Evolutionary conservation across 2,113 vertebrate species (phyloP).

Genomic region (Heloderma charlesbogerti): DNA sequence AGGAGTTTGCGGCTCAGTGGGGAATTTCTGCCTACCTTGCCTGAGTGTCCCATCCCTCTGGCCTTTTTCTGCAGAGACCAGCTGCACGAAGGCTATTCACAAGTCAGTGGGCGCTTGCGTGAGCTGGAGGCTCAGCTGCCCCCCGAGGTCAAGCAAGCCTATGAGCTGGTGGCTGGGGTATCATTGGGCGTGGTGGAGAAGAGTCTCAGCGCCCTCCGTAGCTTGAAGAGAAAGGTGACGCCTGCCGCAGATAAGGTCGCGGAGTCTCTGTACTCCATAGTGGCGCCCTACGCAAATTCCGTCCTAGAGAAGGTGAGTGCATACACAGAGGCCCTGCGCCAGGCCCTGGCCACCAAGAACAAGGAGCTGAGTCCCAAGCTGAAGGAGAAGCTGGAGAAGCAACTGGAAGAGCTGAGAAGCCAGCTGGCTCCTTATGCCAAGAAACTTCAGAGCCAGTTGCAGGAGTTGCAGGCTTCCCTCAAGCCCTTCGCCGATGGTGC

Average conservation of each 20-base stretch:
- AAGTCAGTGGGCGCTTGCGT: neutral
- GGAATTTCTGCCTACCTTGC: neutral
- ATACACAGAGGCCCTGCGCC: neutral
- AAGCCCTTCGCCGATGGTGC: neutral
- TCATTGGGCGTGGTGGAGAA: neutral
- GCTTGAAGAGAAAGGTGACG: neutral
- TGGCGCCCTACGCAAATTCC: neutral
- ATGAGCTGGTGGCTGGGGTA: neutral
- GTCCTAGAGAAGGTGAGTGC: neutral
- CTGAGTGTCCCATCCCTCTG: neutral
- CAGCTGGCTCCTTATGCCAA: neutral
- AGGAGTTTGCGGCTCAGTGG: neutral
- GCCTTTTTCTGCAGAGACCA: neutral
- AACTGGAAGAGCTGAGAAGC: neutral
- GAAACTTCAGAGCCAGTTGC: neutral
- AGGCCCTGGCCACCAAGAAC: neutral
- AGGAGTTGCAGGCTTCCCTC: neutral
- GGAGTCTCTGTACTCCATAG: neutral
- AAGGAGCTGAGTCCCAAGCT: neutral
- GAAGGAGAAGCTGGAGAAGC: neutral
- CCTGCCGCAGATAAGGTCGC: neutral
- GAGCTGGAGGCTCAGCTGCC: neutral
- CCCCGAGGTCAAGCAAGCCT: neutral
- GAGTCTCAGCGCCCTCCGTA: rapidly evolving
- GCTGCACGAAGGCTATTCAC: neutral